These are phyloP conservation scores for Thalassaphorura encarpata DNA, from an alignment of 1,140 invertebrate species.

Conservation along the genomic window DNA sequence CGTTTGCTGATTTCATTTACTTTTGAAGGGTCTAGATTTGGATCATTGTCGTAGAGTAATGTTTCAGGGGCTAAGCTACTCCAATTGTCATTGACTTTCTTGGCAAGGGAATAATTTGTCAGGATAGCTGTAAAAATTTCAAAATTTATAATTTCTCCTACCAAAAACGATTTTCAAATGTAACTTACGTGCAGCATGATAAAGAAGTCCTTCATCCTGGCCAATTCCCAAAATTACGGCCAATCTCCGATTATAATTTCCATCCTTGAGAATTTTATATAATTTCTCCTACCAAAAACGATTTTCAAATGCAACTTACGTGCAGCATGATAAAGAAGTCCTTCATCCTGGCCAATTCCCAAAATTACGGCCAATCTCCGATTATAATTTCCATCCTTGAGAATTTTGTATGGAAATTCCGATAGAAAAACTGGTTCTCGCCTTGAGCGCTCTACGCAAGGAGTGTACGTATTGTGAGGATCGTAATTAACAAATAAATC, in stretches of 20 bases:
- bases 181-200: slow-evolving; percentile 4
- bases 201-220: slow-evolving; percentile 3
- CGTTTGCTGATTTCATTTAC: not conserved
- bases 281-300: not conserved
- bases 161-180: too few relatives aligned
- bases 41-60: not conserved
- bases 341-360: slow-evolving; percentile 4
- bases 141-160: too few relatives aligned
- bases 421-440: slow-evolving; percentile 4
- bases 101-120: not conserved
- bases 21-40: not conserved
- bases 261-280: slow-evolving; percentile 3
- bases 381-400: not conserved
- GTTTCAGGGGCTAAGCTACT: slow-evolving; percentile 5
- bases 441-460: not conserved
- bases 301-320: slow-evolving; percentile 1
- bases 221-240: slow-evolving; percentile 2
- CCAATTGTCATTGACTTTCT: slow-evolving; percentile 11
- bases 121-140: slow-evolving; percentile 9
- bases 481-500: not conserved
- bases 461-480: not conserved
- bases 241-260: not conserved
- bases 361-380: not conserved
- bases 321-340: not conserved
- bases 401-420: slow-evolving; percentile 5